These are phyloP conservation scores for Balearica regulorum DNA, from an alignment of 2,797 vertebrate genomes.

Conservation along the genomic window DNA sequence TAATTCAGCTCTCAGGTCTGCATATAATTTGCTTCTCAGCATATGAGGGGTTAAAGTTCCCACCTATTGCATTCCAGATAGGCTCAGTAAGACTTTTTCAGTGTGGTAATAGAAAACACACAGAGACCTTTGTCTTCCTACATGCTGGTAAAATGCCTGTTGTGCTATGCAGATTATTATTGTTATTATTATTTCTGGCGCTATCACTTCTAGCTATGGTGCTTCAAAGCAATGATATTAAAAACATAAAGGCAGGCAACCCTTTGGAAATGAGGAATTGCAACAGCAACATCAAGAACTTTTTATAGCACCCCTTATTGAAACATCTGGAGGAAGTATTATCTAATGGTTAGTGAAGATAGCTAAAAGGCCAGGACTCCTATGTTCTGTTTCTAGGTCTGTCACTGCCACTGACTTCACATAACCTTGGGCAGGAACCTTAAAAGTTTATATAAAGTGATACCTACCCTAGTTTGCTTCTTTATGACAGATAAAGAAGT, in stretches of 20 bases:
- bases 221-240: constrained; percentile 64
- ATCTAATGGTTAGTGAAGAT: background rate
- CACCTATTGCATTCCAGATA: constrained; percentile 61
- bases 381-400: background rate
- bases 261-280: constrained; percentile 26
- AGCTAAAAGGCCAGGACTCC: background rate
- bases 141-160: constrained; percentile 37
- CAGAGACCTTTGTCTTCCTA: constrained; percentile 53
- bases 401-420: background rate
- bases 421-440: background rate
- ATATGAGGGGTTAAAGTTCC: constrained; percentile 50
- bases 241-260: constrained; percentile 55
- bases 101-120: constrained; percentile 50
- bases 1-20: constrained; percentile 8
- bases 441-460: background rate
- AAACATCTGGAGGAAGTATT: constrained; percentile 54
- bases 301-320: constrained; percentile 33
- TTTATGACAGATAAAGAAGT: background rate
- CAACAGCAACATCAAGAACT: background rate
- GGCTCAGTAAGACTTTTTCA: constrained; percentile 30
- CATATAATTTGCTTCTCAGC: constrained; percentile 43
- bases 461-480: background rate
- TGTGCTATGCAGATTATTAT: constrained; percentile 64
- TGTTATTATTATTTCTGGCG: constrained; percentile 59
- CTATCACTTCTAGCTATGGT: constrained; percentile 44